Conservation (phyloP, 2,888 invertebrate genomes). For the Caradrina clavipalpis region DNA sequence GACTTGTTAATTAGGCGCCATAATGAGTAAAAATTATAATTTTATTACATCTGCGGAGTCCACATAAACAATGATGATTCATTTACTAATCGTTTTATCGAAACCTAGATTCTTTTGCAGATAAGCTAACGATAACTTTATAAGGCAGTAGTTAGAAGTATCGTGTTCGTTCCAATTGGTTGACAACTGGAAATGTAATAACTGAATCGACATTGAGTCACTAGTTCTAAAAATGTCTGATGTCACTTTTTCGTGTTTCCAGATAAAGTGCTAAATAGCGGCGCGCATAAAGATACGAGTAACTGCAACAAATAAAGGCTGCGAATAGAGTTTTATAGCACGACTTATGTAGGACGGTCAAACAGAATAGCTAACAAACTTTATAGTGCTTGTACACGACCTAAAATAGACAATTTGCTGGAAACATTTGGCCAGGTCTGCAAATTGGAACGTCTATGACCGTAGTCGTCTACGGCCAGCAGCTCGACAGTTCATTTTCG, state of each 20-base stretch:
- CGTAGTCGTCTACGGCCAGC: constrained; percentile 3
- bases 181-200: constrained; percentile 2
- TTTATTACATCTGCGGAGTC: constrained; percentile 29
- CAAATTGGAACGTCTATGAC: constrained; percentile 21
- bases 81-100: constrained; percentile 24
- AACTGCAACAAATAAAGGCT: constrained; percentile 31
- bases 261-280: constrained; percentile 14
- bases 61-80: constrained; percentile 28
- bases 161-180: constrained; percentile 21
- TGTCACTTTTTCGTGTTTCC: constrained; percentile 18
- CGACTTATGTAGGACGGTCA: neutral
- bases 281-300: constrained; percentile 31
- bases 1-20: constrained; percentile 36
- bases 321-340: constrained; percentile 16
- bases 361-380: constrained; percentile 16
- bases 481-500: neutral
- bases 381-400: constrained; percentile 22
- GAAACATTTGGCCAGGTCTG: constrained; percentile 34
- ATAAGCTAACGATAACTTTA: constrained; percentile 22
- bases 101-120: constrained; percentile 16
- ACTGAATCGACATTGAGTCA: constrained; percentile 27
- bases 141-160: constrained; percentile 21
- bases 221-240: constrained; percentile 17
- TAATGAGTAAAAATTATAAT: constrained; percentile 34
- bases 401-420: constrained; percentile 32